Conservation (phyloP, 2,797 vertebrate species). For the Eutrigla gurnardus region DNA sequence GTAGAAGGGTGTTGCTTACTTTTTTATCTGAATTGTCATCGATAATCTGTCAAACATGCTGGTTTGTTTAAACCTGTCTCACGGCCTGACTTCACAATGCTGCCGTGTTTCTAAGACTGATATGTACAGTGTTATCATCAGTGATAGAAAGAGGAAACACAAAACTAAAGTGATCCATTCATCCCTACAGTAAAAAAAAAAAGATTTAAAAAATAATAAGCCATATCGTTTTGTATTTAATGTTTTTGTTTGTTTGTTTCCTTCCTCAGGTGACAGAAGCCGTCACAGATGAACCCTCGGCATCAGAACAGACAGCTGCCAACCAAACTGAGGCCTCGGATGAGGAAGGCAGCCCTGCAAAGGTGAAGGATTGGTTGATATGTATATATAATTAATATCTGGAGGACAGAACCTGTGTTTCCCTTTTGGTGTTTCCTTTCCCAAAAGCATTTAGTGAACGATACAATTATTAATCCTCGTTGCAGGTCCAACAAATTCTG, state of each 20-base stretch:
- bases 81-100: background rate
- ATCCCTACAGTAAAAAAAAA: background rate
- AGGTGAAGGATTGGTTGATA: conserved; percentile 27
- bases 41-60: no score
- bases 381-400: background rate
- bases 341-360: conserved; percentile 4
- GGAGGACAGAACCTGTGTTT: no score
- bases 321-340: conserved; percentile 33
- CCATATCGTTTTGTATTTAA: background rate
- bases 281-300: conserved; percentile 5
- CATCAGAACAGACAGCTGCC: conserved; percentile 26
- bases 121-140: background rate
- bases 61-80: background rate
- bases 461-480: background rate
- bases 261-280: conserved; percentile 44
- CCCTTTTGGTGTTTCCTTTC: background rate
- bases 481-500: background rate
- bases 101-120: background rate
- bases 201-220: background rate
- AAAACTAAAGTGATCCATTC: background rate
- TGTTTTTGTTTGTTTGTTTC: background rate
- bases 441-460: background rate
- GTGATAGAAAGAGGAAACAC: background rate
- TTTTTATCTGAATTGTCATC: no score
- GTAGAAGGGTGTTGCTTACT: no score